Evolutionary conservation across 2,113 vertebrate species (phyloP).

Genomic region (Hemicordylus capensis): DNA sequence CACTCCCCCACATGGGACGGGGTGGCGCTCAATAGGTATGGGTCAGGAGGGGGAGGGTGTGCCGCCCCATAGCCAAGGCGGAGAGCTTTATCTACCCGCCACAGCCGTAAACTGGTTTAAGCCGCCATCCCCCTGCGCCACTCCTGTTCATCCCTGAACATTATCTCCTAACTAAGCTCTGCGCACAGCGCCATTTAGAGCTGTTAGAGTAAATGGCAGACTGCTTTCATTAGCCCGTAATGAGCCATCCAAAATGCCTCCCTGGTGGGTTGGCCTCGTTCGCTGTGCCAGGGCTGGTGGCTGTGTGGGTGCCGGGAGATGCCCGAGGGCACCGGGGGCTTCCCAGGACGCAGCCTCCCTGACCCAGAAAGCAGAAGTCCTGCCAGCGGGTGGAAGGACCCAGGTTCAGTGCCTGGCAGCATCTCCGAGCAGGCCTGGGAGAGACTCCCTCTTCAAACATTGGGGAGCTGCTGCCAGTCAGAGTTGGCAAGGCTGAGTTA

Average conservation of each 20-base stretch:
- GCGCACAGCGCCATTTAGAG: slow-evolving; percentile 72
- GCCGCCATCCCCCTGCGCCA: background rate
- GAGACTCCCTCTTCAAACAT: too few species aligned
- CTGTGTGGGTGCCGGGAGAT: background rate
- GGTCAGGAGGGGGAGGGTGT: background rate
- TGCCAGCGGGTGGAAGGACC: too few species aligned
- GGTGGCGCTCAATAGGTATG: too few species aligned
- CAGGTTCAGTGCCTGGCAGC: too few species aligned
- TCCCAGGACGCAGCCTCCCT: background rate
- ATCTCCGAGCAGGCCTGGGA: too few species aligned
- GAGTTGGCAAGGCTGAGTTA: too few species aligned
- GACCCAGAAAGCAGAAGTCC: background rate
- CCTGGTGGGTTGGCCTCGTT: slow-evolving; percentile 35
- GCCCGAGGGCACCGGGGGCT: background rate
- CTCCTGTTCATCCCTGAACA: slow-evolving; percentile 43
- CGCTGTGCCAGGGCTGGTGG: slow-evolving; percentile 5
- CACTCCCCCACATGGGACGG: background rate
- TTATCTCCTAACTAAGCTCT: slow-evolving; percentile 67
- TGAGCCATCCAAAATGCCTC: slow-evolving; percentile 71
- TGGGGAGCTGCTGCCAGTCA: too few species aligned
- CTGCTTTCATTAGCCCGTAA: slow-evolving; percentile 74
- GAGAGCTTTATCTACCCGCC: too few species aligned
- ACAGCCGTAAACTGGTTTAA: background rate
- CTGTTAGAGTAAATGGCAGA: slow-evolving; percentile 71
- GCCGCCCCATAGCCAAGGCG: background rate